Percentiles rank a stretch among this genome's conserved stretches.
These are phyloP conservation scores for Quadriops clusia DNA, from an alignment of 2,888 invertebrate species.

Conservation along the genomic window DNA sequence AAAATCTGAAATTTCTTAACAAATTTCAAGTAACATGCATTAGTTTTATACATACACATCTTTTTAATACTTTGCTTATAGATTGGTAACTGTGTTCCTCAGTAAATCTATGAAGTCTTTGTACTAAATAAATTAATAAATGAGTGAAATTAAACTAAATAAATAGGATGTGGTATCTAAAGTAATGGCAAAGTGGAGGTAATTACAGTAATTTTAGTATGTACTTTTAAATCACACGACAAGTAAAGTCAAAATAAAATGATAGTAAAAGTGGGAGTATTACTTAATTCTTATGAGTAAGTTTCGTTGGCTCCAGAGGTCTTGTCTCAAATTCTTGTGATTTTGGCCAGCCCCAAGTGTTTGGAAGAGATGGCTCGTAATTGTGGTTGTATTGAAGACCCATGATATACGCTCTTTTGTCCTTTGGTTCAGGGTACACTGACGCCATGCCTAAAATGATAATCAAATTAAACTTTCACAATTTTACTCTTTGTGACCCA, in stretches of 20 bases:
- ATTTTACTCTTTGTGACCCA: background rate
- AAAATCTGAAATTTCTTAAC: background rate
- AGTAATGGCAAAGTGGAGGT: background rate
- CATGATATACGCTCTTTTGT: constrained; percentile 58
- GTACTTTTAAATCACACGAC: background rate
- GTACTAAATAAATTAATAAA: constrained; percentile 1
- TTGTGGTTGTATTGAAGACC: constrained; percentile 66
- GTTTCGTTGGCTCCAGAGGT: constrained; percentile 19
- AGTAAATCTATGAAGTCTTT: too few species aligned
- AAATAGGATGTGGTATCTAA: background rate
- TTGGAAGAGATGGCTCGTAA: constrained; percentile 68
- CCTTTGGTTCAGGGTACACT: constrained; percentile 73
- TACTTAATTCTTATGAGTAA: constrained; percentile 7
- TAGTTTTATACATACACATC: too few species aligned
- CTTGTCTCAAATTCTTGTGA: constrained; percentile 28
- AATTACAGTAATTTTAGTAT: background rate
- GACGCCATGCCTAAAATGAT: constrained; percentile 58
- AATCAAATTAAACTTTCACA: background rate
- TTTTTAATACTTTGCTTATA: too few species aligned
- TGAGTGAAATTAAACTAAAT: constrained; percentile 1
- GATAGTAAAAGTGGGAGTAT: constrained; percentile 1
- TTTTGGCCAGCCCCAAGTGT: constrained; percentile 50
- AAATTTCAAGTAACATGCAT: constrained; percentile 2
- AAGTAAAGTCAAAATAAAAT: background rate
- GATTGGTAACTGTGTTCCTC: too few species aligned